Evolutionary conservation across 2,797 vertebrate genomes (phyloP), one percentile per base, ranked within the genome.

Genomic region (Phoebastria nigripes): DNA sequence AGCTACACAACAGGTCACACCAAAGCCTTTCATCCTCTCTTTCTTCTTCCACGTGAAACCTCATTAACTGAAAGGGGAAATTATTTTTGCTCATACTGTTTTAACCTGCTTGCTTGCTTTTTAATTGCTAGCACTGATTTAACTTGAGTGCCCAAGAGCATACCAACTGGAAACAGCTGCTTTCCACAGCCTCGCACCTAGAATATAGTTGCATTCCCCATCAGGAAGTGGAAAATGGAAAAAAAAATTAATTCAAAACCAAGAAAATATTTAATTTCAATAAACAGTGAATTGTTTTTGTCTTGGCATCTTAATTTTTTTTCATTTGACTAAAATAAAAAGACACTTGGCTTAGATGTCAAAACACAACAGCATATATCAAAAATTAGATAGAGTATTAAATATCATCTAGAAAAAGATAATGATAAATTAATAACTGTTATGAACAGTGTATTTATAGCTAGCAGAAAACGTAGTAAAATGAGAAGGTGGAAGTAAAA

Each of bases 281-380:
- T 69, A 62, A 89, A 39, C 14, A 89, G 9, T 26, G 26, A 87
- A 66, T 41, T 80, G 20, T 13, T 89, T 89, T 91, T 67, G 31
- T 44, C 56, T 89, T 80, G 44, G 61, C 65, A 89, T 72, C 67
- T 85, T 69, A 52, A 66, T 84, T 90, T 74, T 39, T 18, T 71
- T 87, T 87, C 26, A 76, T 84, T 81, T 88, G 31, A 91, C 65
- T 88, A 81, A 93, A 89, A 90, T 92, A 88, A 92, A 87, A 87
- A 91, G 67, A 71, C 44, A 78, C 49, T 92, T 92, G 61, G 63
- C 71, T 96, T 87, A 85, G 52, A 80, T 88, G 69, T 88, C 72
- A 92, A 93, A 97, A 89, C 52, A 91, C 2, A 22, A 77, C 14
- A 69, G 58, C 19, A 89, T 21, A 59, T 67, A 77, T 56, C 3